Conservation (phyloP, 2,888 invertebrate species). For the Orthosia incerta region DNA sequence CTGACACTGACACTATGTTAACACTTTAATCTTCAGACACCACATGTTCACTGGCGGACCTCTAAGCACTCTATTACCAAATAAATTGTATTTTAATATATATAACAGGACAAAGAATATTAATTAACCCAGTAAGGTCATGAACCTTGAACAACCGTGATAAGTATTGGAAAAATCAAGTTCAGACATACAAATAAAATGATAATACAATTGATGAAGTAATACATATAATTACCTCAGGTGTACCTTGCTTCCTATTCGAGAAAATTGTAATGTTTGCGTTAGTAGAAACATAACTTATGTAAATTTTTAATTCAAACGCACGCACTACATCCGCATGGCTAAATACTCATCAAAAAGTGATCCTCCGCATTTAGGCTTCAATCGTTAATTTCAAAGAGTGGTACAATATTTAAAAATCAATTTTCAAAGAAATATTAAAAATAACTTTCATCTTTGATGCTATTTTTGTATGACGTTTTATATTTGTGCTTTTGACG, state of each 20-base stretch:
- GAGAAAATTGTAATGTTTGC: conserved; percentile 85
- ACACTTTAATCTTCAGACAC: conserved; percentile 28
- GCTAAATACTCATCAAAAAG: conserved; percentile 71
- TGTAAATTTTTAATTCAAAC: conserved; percentile 77
- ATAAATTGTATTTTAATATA: conserved; percentile 47
- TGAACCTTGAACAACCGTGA: conserved; percentile 78
- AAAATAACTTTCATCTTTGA: conserved; percentile 89
- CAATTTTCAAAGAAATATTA: conserved; percentile 80
- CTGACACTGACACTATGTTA: conserved; percentile 42
- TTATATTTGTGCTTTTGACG: conserved; percentile 61
- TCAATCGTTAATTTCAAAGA: conserved; percentile 75
- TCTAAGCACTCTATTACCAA: conserved; percentile 29
- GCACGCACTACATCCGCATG: conserved; percentile 73
- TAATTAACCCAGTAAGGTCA: conserved; percentile 79
- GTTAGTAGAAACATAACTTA: conserved; percentile 89
- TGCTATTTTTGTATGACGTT: conserved; percentile 85
- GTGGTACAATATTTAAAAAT: conserved; percentile 69
- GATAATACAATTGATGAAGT: conserved; percentile 53
- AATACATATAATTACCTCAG: conserved; percentile 80
- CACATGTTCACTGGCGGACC: conserved; percentile 45
- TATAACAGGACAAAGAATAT: conserved; percentile 70
- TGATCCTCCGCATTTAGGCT: conserved; percentile 68
- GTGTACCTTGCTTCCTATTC: conserved; percentile 83
- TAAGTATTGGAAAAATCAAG: conserved; percentile 56
- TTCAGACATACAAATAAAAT: conserved; percentile 54